These are phyloP conservation scores for Meandrina meandrites DNA, from an alignment of 92 coral and sea anemone species.

Conservation along the genomic window DNA sequence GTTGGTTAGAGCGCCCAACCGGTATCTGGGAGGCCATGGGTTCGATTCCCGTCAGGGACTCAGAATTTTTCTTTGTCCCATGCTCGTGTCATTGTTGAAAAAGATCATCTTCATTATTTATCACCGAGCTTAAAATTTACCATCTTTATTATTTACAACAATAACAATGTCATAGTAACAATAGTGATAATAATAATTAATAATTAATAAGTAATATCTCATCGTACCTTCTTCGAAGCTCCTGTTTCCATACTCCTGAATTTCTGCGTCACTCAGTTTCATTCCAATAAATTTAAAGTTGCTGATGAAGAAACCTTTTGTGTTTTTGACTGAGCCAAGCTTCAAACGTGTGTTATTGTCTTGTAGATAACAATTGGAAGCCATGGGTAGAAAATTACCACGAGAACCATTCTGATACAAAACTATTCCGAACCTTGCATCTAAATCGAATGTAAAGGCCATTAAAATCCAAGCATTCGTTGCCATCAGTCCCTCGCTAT, in stretches of 20 bases:
- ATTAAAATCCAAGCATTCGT: not conserved
- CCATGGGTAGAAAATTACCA: not conserved
- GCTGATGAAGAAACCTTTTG: not conserved
- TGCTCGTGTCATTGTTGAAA: too few relatives aligned
- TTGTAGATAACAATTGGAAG: not conserved
- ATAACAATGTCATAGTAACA: too few relatives aligned
- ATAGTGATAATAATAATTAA: too few relatives aligned
- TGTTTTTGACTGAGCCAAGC: not conserved
- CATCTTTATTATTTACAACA: too few relatives aligned
- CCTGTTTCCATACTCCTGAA: not conserved
- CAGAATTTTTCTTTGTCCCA: too few relatives aligned
- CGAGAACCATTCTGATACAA: constrained; percentile 8
- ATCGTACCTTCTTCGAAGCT: constrained; percentile 1
- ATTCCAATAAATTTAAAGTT: not conserved
- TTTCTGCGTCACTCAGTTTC: not conserved
- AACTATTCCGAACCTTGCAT: not conserved
- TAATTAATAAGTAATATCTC: too few relatives aligned
- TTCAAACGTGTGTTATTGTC: constrained; percentile 11
- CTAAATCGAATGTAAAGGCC: not conserved
- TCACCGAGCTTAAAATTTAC: too few relatives aligned
- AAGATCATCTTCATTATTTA: too few relatives aligned
- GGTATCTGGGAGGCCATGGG: too few relatives aligned
- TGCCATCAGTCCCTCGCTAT: too few relatives aligned
- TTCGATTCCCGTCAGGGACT: too few relatives aligned
- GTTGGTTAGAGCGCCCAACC: too few relatives aligned